Conservation (phyloP, 2,888 invertebrate species). For the Calameuta pallipes region DNA sequence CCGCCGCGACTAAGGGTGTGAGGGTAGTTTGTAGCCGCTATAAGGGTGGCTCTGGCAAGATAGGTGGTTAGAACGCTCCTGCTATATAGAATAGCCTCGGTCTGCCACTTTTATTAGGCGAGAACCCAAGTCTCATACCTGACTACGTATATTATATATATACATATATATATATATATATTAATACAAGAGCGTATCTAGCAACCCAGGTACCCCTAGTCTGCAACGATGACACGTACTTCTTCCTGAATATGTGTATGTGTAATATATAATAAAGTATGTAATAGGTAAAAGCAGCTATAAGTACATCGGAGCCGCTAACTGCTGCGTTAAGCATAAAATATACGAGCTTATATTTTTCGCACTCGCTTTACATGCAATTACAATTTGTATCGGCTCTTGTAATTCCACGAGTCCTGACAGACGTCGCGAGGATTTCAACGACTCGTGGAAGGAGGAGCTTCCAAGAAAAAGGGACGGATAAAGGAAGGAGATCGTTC, state of each 20-base stretch:
- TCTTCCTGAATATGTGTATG: not conserved
- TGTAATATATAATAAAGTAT: not conserved
- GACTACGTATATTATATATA: not conserved
- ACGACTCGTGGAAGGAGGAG: not conserved
- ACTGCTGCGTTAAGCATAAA: slow-evolving; percentile 32
- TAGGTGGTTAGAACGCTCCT: not conserved
- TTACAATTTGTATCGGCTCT: slow-evolving; percentile 47
- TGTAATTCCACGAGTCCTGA: not conserved
- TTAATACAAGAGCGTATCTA: not conserved
- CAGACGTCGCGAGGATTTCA: not conserved
- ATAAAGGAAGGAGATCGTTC: slow-evolving; percentile 24
- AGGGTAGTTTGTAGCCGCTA: slow-evolving; percentile 8
- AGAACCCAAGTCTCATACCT: slow-evolving; percentile 2
- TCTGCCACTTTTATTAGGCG: slow-evolving; percentile 11
- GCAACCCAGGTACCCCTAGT: not conserved
- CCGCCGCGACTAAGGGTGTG: not conserved
- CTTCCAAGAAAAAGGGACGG: slow-evolving; percentile 3
- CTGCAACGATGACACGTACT: not conserved
- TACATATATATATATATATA: not conserved
- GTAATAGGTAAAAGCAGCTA: not conserved
- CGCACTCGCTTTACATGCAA: slow-evolving; percentile 45
- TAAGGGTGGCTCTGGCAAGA: slow-evolving; percentile 7
- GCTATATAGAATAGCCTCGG: slow-evolving; percentile 8
- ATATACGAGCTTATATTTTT: slow-evolving; percentile 38
- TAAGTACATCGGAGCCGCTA: slow-evolving; percentile 16